Evolutionary conservation across 2,888 invertebrate species (phyloP).

Genomic region (Ligdia adustata): DNA sequence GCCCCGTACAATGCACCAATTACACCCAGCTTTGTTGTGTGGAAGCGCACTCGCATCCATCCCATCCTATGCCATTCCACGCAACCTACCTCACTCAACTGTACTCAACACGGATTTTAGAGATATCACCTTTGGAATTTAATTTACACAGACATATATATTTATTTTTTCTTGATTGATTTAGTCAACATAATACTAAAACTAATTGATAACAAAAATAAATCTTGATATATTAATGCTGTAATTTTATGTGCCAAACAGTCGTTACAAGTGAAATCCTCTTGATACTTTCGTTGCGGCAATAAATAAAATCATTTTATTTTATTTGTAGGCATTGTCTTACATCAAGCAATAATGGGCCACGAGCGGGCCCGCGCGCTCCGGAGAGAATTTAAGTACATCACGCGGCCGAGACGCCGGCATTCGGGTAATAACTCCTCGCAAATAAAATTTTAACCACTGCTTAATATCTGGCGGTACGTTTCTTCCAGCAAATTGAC

Average conservation of each 20-base stretch:
- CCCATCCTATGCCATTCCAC: too few species aligned
- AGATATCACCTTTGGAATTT: too few species aligned
- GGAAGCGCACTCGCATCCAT: constrained; percentile 45
- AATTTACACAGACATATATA: too few species aligned
- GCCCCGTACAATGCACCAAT: constrained; percentile 78
- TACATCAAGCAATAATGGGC: constrained; percentile 67
- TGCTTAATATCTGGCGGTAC: constrained; percentile 76
- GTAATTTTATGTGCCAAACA: constrained; percentile 30
- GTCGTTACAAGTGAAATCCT: constrained; percentile 41
- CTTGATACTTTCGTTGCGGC: constrained; percentile 44
- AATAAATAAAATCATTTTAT: constrained; percentile 69
- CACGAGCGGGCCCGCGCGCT: constrained; percentile 57
- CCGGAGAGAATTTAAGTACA: constrained; percentile 59
- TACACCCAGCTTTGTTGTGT: constrained; percentile 69
- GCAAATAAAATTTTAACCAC: constrained; percentile 82
- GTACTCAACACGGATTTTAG: constrained; percentile 32
- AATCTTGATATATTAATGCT: not conserved
- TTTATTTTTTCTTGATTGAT: too few species aligned
- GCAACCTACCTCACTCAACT: too few species aligned
- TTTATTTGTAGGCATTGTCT: constrained; percentile 74
- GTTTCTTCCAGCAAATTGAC: constrained; percentile 77
- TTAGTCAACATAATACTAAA: too few species aligned
- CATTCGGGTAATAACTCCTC: constrained; percentile 66
- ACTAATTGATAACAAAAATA: too few species aligned
- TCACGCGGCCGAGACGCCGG: constrained; percentile 52